Conservation (phyloP, 1,140 invertebrate genomes). For the Nymphalis io region DNA sequence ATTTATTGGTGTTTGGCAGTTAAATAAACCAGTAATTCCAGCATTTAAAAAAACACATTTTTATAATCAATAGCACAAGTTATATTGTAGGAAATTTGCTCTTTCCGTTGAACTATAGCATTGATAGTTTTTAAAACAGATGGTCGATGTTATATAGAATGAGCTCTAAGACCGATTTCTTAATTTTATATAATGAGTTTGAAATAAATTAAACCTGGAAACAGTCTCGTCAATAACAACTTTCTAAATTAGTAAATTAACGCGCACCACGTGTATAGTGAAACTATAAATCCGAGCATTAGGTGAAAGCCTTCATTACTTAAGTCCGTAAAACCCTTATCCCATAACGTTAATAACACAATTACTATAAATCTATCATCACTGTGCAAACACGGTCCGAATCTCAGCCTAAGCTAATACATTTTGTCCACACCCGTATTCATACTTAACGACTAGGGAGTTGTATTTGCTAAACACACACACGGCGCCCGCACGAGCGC, state of each 20-base stretch:
- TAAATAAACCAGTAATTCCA: too few species aligned
- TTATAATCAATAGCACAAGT: too few species aligned
- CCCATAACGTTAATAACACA: conserved; percentile 81
- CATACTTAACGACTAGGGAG: conserved; percentile 77
- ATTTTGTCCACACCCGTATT: conserved; percentile 80
- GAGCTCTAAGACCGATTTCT: too few species aligned
- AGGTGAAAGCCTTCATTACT: conserved; percentile 77
- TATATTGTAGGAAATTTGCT: too few species aligned
- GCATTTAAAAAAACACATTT: too few species aligned
- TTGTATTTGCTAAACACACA: conserved; percentile 79
- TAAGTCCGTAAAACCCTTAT: conserved; percentile 80
- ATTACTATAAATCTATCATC: conserved; percentile 81
- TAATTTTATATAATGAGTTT: neutral
- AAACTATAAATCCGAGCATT: conserved; percentile 76
- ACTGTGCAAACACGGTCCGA: conserved; percentile 77
- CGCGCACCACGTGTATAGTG: conserved; percentile 64
- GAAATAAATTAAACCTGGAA: neutral
- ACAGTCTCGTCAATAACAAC: neutral
- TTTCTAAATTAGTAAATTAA: conserved; percentile 37
- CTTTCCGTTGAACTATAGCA: too few species aligned
- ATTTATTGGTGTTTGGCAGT: too few species aligned
- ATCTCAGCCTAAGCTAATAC: conserved; percentile 80
- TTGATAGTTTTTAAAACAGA: too few species aligned
- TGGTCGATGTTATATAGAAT: too few species aligned
- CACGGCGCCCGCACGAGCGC: conserved; percentile 71